Conservation (phyloP, 2,113 vertebrate species). For the Podilymbus podiceps region DNA sequence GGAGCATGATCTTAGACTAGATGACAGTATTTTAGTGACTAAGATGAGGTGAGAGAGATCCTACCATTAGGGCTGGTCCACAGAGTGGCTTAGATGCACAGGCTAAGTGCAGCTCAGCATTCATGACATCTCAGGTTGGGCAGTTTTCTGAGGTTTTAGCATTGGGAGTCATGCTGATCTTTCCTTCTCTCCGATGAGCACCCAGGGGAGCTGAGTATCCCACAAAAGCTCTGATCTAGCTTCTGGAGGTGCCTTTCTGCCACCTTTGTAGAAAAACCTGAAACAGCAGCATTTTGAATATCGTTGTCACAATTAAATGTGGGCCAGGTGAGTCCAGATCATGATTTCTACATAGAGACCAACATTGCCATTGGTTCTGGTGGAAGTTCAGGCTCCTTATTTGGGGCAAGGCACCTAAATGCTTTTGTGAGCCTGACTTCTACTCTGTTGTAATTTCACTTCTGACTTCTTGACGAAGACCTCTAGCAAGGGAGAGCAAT, state of each 20-base stretch:
- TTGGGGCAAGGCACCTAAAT: background rate
- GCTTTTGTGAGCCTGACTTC: background rate
- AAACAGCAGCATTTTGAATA: background rate
- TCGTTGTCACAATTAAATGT: background rate
- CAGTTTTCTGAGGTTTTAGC: background rate
- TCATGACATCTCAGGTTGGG: background rate
- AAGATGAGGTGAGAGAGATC: background rate
- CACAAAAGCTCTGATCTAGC: background rate
- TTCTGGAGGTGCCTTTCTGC: background rate
- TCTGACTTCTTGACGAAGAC: background rate
- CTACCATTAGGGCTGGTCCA: accelerated
- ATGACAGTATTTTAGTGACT: background rate
- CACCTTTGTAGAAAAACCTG: background rate
- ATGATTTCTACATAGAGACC: accelerated
- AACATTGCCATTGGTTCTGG: background rate
- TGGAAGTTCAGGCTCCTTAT: background rate
- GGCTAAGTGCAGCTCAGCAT: background rate
- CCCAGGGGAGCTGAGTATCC: background rate
- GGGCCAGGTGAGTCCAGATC: background rate
- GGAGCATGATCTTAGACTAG: background rate
- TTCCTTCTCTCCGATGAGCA: background rate
- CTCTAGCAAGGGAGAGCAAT: background rate
- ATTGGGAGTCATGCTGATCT: background rate
- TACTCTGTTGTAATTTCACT: background rate
- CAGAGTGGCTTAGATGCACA: background rate